Evolutionary conservation across 2,113 vertebrate genomes (phyloP).

Genomic region (Bos taurus): DNA sequence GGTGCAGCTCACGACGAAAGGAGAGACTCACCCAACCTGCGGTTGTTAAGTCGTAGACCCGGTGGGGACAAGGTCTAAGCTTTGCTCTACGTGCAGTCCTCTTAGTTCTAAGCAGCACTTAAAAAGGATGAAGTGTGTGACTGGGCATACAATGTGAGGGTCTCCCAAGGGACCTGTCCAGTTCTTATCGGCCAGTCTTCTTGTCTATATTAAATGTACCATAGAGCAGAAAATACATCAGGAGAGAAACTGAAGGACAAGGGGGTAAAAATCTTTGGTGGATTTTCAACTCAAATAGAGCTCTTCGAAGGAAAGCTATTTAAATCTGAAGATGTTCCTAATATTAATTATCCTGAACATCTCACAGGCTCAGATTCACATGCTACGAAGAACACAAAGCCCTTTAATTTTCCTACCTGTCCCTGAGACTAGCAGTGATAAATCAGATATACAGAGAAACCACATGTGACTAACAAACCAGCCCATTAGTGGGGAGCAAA

Average conservation of each 20-base stretch:
- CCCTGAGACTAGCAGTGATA: conserved; percentile 31
- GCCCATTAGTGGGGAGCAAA: conserved; percentile 48
- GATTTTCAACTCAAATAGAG: conserved; percentile 8
- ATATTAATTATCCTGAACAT: conserved; percentile 51
- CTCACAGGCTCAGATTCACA: conserved; percentile 41
- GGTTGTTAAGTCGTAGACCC: not conserved
- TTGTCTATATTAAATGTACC: not conserved
- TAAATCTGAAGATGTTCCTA: conserved; percentile 33
- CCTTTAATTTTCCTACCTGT: conserved; percentile 67
- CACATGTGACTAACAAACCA: conserved; percentile 56
- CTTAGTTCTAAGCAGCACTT: not conserved
- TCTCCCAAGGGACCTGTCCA: not conserved
- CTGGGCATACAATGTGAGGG: not conserved
- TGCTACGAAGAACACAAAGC: conserved; percentile 51
- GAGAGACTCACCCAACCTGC: not conserved
- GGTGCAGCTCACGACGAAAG: not conserved
- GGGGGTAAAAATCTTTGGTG: not conserved
- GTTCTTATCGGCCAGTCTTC: not conserved
- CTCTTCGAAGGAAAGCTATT: conserved; percentile 33
- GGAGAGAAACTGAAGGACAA: not conserved
- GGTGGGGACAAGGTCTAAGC: not conserved
- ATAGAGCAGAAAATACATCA: not conserved
- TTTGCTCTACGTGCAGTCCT: not conserved
- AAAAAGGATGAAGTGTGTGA: not conserved
- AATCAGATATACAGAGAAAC: conserved; percentile 57